Base-by-base conservation (phyloP, 2,113 vertebrate genomes). In the Lepus timidus region DNA sequence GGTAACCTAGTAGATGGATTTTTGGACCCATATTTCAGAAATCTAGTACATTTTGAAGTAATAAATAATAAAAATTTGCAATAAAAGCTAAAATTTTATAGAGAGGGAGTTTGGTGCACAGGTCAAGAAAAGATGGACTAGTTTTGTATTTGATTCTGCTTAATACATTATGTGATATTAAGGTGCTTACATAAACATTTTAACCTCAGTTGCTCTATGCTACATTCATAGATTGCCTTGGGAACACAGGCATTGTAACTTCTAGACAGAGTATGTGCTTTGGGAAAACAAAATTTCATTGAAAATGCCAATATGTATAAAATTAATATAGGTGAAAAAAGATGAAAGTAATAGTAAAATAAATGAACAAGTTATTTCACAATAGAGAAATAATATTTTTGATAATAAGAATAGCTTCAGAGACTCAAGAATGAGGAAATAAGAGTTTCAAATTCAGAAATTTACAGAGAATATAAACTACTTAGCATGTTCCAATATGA, bases 1-100 rank as follows among this genome's bases (percentile, higher is more conserved):
- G 94, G 51, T 13, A 79, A 14, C 4, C n/a, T 96, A 31, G 33
- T 29, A 90, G 67, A 80, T 20, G 71, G 71, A 2, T 79, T 71
- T 80, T 87, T 85, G 23, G n/a, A 29, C 74, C 23, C 87, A 1
- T 51, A 79, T 75, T 89, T 79, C 51, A 84, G 80, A 49, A 88
- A 89, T 81, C 51, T 44, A 22, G 58, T 84, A 95, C 82, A 94
- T 61, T 73, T 44, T n/a, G 1, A 14, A 84, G 13, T 68, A 76
- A 76, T 58, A 86, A 94, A 78, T 22, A 78, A 20, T 51, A 52
- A 87, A n/a, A 1, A 1, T 0, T 74, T 83, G 65, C 39, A 76
- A 62, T 71, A 82, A 88, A 88, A 74, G 3, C 2, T 27, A 49
- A 70, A 94, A 70, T 67, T 70, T 36, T 81, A 19, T 23, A n/a